Conservation (phyloP, 1,140 invertebrate genomes). For the Octopus bimaculoides region DNA sequence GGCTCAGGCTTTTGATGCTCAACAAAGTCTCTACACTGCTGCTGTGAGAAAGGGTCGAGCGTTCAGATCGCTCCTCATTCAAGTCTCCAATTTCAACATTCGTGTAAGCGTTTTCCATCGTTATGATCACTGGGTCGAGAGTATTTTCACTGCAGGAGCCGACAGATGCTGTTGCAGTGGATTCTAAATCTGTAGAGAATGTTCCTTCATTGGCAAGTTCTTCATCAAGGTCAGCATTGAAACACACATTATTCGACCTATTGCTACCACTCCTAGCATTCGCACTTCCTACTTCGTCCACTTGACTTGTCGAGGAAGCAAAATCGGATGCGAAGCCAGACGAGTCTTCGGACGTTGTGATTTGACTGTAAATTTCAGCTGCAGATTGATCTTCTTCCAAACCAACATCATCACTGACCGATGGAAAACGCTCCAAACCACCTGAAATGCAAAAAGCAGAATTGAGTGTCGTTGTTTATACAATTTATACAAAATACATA, state of each 20-base stretch:
- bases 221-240: not conserved
- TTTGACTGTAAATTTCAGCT: conserved; percentile 23
- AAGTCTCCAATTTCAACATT: conserved; percentile 51
- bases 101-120: conserved; percentile 45
- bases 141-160: conserved; percentile 19
- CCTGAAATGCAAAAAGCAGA: not conserved
- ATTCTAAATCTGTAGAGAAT: not conserved
- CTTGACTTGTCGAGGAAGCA: conserved; percentile 16
- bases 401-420: conserved; percentile 22
- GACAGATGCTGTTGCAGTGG: not conserved
- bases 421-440: conserved; percentile 8
- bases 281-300: not conserved
- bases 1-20: conserved; percentile 46
- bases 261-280: conserved; percentile 10
- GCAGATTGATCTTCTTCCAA: conserved; percentile 27
- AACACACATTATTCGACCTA: conserved; percentile 20
- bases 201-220: not conserved
- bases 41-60: conserved; percentile 42
- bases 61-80: conserved; percentile 47
- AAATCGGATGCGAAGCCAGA: conserved; percentile 28
- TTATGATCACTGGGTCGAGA: conserved; percentile 29
- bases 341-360: conserved; percentile 18
- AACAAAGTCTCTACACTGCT: conserved; percentile 52
- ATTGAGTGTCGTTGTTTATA: too few relatives aligned
- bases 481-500: too few relatives aligned